A percentile compares a stretch with the other conserved stretches of the same genome.
phyloP scores from a whole-genome alignment of 2,113 vertebrate species.

The Kryptolebias marmoratus region DNA sequence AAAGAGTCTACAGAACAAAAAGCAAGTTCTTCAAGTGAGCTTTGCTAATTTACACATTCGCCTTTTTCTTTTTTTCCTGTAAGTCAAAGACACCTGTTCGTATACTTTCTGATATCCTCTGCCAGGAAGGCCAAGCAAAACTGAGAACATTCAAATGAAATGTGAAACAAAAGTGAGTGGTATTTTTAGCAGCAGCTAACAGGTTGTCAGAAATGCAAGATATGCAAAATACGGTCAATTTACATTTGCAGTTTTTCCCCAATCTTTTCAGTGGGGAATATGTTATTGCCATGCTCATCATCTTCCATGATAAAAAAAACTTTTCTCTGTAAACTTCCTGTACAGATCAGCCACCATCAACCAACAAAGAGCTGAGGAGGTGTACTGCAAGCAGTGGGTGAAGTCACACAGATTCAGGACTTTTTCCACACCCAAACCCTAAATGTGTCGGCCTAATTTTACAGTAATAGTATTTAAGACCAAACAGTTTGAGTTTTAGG shows the following conservation, averaged over 20 bases:
- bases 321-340: too few relatives aligned
- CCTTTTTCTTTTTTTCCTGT: neutral
- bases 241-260: neutral
- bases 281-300: too few relatives aligned
- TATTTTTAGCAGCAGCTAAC: neutral
- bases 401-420: neutral
- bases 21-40: neutral
- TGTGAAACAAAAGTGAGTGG: neutral
- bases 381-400: neutral
- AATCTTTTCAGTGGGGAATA: too few relatives aligned
- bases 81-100: constrained; percentile 16
- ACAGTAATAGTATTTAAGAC: neutral
- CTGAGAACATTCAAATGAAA: constrained; percentile 48
- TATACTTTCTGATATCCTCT: neutral
- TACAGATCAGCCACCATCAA: neutral
- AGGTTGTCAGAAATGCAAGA: neutral
- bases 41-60: neutral
- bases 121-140: constrained; percentile 45
- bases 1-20: too few relatives aligned
- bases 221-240: too few relatives aligned
- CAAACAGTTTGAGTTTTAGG: neutral
- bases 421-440: too few relatives aligned
- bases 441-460: too few relatives aligned
- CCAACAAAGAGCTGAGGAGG: neutral
- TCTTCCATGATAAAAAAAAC: too few relatives aligned